Percentiles rank a stretch among this genome's conserved stretches.
phyloP scores from a whole-genome alignment of 2,797 vertebrate species.

The Argentina silus region DNA sequence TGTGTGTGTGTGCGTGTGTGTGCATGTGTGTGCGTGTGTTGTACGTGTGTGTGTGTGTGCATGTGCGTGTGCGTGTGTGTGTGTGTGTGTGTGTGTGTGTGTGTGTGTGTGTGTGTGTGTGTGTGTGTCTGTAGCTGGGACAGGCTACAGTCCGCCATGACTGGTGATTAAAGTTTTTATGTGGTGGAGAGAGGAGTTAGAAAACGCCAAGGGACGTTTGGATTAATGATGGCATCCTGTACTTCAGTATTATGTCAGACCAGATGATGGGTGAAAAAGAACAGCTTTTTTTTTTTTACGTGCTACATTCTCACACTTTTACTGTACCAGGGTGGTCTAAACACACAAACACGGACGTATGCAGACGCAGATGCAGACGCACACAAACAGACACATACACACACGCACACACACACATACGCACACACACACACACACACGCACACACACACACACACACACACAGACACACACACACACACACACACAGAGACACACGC shows the following conservation, averaged over 20 bases:
- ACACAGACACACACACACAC: slow-evolving; percentile 34
- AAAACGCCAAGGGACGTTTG: slow-evolving; percentile 69
- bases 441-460: slow-evolving; percentile 2
- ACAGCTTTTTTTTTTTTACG: slow-evolving; percentile 36
- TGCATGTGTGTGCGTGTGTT: neutral
- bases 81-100: too few relatives aligned
- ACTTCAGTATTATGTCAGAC: slow-evolving; percentile 73
- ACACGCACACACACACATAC: slow-evolving; percentile 17
- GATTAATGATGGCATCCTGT: slow-evolving; percentile 67
- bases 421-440: slow-evolving; percentile 35
- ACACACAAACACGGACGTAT: slow-evolving; percentile 35
- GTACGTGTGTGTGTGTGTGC: slow-evolving; percentile 1
- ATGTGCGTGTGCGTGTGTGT: neutral
- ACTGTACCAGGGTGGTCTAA: slow-evolving; percentile 31
- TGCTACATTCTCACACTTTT: slow-evolving; percentile 60
- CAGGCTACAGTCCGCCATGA: slow-evolving; percentile 60
- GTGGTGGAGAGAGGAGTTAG: slow-evolving; percentile 67
- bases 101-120: too few relatives aligned
- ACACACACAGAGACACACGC: slow-evolving; percentile 47
- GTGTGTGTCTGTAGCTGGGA: slow-evolving; percentile 45
- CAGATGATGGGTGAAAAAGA: slow-evolving; percentile 64
- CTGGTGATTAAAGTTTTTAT: slow-evolving; percentile 67
- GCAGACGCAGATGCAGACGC: slow-evolving; percentile 17
- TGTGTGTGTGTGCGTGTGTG: too few relatives aligned
- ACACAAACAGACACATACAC: slow-evolving; percentile 29